phyloP scores from a whole-genome alignment of 53 echinoderm and acorn worm species.

The Glandiceps talaboti region DNA sequence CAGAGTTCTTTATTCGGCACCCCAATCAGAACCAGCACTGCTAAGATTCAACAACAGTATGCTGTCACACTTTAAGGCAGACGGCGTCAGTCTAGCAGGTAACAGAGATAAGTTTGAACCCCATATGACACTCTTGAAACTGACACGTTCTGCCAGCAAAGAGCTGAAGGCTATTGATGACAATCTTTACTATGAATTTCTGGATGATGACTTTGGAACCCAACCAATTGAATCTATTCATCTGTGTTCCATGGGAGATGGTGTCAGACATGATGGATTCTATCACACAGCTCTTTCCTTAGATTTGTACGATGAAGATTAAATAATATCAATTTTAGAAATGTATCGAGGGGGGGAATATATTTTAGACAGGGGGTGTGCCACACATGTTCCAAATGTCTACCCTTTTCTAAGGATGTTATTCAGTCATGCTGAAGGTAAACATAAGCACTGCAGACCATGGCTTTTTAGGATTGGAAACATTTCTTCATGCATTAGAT shows the following conservation, averaged over 20 bases:
- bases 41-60: conserved; percentile 21
- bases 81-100: conserved; percentile 51
- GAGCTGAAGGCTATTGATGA: conserved; percentile 4
- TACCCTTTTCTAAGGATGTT: no score
- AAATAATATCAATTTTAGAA: conserved; percentile 11
- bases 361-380: no score
- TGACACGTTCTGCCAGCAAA: conserved; percentile 12
- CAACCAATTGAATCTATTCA: conserved; percentile 57
- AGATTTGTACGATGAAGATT: conserved; percentile 29
- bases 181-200: conserved; percentile 19
- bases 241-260: conserved; percentile 58
- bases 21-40: conserved; percentile 29
- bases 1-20: conserved; percentile 44
- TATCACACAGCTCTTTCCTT: conserved; percentile 58
- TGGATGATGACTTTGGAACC: conserved; percentile 40
- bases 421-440: no score
- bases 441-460: no score
- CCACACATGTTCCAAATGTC: no score
- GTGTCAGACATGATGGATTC: conserved; percentile 43
- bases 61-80: conserved; percentile 17
- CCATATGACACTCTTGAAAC: conserved; percentile 70
- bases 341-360: no score
- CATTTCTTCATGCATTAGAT: no score
- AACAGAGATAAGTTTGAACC: conserved; percentile 36
- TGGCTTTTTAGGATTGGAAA: no score